Percentiles rank a stretch among this genome's conserved stretches.
Conservation (phyloP, 1,140 invertebrate species). For the Leptinotarsa texana region DNA sequence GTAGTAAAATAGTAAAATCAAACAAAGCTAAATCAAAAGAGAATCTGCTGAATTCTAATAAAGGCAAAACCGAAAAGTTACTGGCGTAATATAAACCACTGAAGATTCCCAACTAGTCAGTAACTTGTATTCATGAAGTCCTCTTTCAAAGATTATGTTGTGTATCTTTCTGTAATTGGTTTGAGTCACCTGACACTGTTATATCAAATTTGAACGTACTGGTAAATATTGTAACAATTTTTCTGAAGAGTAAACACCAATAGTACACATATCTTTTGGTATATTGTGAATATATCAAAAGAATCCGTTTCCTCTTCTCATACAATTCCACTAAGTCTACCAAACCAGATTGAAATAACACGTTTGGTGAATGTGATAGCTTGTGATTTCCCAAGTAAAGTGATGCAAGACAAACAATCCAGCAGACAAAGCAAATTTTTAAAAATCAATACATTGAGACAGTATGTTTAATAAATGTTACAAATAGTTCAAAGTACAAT, state of each 20-base stretch:
- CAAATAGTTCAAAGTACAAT: background rate
- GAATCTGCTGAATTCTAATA: no score
- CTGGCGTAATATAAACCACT: no score
- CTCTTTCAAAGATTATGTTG: no score
- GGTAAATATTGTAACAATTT: background rate
- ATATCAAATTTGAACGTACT: no score
- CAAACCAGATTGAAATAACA: background rate
- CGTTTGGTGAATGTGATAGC: no score
- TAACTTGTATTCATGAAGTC: no score
- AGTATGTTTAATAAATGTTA: background rate
- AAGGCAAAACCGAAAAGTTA: no score
- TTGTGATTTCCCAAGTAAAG: background rate
- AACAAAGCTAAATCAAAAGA: no score
- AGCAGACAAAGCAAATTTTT: background rate
- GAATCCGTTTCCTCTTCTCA: background rate
- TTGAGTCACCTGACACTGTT: no score
- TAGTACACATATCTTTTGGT: background rate
- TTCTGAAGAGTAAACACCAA: background rate
- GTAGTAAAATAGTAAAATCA: no score
- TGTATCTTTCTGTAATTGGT: no score
- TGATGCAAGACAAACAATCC: background rate
- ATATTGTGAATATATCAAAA: background rate
- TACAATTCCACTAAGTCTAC: background rate
- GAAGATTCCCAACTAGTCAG: no score
- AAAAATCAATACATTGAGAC: background rate